phyloP scores from a whole-genome alignment of 2,797 vertebrate species.

The Sus cebifrons region DNA sequence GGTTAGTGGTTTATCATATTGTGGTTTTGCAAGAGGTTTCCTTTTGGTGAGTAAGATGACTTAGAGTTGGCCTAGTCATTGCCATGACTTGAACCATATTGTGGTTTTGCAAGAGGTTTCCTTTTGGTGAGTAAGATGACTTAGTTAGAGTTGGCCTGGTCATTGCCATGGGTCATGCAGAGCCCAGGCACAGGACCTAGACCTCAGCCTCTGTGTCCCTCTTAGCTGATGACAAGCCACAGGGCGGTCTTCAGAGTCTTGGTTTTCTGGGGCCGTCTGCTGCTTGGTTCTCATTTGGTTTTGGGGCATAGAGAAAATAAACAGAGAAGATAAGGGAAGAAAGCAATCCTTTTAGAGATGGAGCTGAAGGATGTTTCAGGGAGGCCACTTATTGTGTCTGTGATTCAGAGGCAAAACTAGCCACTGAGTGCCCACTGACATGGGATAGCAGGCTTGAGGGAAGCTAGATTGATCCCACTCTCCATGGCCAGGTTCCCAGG shows the following conservation, averaged over 20 bases:
- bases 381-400: background rate
- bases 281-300: constrained; percentile 11
- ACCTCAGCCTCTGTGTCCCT: rapidly evolving
- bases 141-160: too few species aligned
- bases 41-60: background rate
- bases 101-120: too few species aligned
- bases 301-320: background rate
- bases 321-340: background rate
- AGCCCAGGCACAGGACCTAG: background rate
- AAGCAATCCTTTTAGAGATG: background rate
- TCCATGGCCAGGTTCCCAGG: constrained; percentile 59
- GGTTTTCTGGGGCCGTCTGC: background rate
- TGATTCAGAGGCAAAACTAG: background rate
- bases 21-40: constrained; percentile 8
- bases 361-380: background rate
- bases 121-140: too few species aligned
- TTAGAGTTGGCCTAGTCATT: background rate
- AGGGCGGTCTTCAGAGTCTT: background rate
- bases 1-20: background rate
- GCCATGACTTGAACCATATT: too few species aligned
- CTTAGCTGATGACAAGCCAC: background rate
- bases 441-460: background rate
- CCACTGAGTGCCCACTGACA: background rate
- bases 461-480: background rate
- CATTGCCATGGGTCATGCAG: background rate